phyloP scores from a whole-genome alignment of 2,113 vertebrate genomes.

The Rhinogobius similis region DNA sequence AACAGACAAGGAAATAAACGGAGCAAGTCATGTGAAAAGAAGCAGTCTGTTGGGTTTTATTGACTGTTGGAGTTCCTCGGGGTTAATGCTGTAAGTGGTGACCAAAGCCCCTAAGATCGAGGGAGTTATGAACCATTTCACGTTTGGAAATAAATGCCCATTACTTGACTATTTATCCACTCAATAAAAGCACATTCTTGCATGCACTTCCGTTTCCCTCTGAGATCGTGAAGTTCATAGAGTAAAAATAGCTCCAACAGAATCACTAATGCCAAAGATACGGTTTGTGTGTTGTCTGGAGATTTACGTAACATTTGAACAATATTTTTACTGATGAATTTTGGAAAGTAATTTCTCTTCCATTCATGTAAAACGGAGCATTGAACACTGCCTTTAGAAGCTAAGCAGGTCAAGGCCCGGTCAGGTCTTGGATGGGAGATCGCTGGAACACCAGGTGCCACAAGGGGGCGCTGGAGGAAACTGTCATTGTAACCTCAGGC shows the following conservation, averaged over 20 bases:
- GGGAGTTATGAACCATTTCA: not conserved
- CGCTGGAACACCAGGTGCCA: too few species aligned
- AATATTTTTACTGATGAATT: constrained; percentile 8
- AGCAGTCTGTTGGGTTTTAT: not conserved
- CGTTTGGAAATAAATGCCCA: not conserved
- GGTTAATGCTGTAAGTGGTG: not conserved
- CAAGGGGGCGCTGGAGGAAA: too few species aligned
- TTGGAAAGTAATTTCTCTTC: not conserved
- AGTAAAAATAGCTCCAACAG: constrained; percentile 37
- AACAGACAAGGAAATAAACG: not conserved
- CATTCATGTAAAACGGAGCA: not conserved
- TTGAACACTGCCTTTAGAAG: not conserved
- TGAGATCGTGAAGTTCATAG: not conserved
- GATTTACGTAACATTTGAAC: constrained; percentile 9
- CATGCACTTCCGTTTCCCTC: not conserved
- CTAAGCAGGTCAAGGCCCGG: too few species aligned
- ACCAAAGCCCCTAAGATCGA: not conserved
- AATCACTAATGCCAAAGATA: constrained; percentile 26
- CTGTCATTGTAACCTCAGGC: too few species aligned
- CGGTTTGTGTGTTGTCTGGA: constrained; percentile 18
- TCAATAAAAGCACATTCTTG: constrained; percentile 2
- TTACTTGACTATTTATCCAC: not conserved
- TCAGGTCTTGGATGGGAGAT: too few species aligned
- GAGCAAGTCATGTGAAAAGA: not conserved
- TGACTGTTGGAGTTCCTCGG: not conserved